phyloP scores from a whole-genome alignment of 2,888 invertebrate genomes.

The Eustalomyia histrio region DNA sequence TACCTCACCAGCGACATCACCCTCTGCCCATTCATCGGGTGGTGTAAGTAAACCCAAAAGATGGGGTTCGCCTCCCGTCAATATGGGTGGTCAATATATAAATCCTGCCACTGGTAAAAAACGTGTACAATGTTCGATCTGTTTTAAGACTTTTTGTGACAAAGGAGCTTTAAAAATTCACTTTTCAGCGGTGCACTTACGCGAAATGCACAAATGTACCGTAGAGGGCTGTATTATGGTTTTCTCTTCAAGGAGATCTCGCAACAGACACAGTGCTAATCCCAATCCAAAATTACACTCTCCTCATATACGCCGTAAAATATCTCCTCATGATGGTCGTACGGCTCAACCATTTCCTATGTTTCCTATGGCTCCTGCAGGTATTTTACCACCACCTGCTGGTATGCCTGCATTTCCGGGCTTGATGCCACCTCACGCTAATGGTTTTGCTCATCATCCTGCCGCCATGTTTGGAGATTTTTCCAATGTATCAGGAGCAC shows the following conservation, averaged over 20 bases:
- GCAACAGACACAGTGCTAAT: conserved; percentile 97
- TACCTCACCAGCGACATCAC: conserved; percentile 74
- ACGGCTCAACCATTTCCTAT: conserved; percentile 88
- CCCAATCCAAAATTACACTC: conserved; percentile 98
- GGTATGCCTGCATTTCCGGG: conserved; percentile 84
- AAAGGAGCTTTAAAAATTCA: conserved; percentile 99
- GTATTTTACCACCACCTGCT: conserved; percentile 74
- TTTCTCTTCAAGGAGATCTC: conserved; percentile 96
- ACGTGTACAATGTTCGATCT: conserved; percentile 97
- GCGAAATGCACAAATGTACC: conserved; percentile 99
- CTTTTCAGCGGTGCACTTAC: conserved; percentile 97
- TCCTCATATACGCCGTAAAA: conserved; percentile 94
- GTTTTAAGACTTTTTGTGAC: conserved; percentile 99
- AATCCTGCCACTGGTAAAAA: conserved; percentile 96
- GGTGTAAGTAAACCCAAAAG: conserved; percentile 80
- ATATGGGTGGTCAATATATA: conserved; percentile 91
- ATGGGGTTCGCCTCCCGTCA: conserved; percentile 86
- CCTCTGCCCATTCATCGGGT: conserved; percentile 58
- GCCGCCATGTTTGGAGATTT: conserved; percentile 71
- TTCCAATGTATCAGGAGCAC: conserved; percentile 43
- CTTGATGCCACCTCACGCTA: conserved; percentile 68
- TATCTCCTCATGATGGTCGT: conserved; percentile 95
- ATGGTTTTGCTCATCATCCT: conserved; percentile 67
- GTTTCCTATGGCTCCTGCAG: conserved; percentile 82
- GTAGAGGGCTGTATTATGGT: conserved; percentile 99